These are phyloP conservation scores for Pangasius mekongensis DNA, from an alignment of 2,797 vertebrate genomes.

Conservation along the genomic window DNA sequence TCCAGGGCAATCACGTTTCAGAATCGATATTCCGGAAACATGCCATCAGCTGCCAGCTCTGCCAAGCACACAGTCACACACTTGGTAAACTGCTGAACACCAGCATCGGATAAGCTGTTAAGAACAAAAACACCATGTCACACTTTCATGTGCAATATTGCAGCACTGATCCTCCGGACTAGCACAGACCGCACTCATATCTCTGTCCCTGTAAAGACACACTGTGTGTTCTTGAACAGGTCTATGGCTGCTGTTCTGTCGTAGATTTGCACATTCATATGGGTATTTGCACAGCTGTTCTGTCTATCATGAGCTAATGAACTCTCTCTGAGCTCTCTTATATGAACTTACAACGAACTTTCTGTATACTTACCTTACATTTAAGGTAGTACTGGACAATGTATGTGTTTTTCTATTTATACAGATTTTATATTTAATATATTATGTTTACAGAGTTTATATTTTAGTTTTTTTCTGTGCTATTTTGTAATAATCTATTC, in stretches of 20 bases:
- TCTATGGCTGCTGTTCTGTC: too few relatives aligned
- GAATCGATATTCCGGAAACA: not conserved
- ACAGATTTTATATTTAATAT: not conserved
- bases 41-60: not conserved
- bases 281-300: not conserved
- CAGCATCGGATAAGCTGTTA: constrained; percentile 10
- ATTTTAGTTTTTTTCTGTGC: not conserved
- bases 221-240: not conserved
- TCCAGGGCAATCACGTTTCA: not conserved
- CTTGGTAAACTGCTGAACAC: not conserved
- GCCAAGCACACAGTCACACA: not conserved
- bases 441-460: not conserved
- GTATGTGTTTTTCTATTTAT: not conserved
- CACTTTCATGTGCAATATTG: not conserved
- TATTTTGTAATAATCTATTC: not conserved
- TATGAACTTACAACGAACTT: not conserved
- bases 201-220: not conserved
- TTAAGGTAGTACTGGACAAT: not conserved
- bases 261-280: too few relatives aligned
- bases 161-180: not conserved
- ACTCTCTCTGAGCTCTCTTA: not conserved
- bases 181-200: not conserved
- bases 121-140: not conserved
- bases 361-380: not conserved
- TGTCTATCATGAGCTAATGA: not conserved